These are phyloP conservation scores for Ameiurus melas DNA, from an alignment of 2,113 vertebrate species.

Conservation along the genomic window DNA sequence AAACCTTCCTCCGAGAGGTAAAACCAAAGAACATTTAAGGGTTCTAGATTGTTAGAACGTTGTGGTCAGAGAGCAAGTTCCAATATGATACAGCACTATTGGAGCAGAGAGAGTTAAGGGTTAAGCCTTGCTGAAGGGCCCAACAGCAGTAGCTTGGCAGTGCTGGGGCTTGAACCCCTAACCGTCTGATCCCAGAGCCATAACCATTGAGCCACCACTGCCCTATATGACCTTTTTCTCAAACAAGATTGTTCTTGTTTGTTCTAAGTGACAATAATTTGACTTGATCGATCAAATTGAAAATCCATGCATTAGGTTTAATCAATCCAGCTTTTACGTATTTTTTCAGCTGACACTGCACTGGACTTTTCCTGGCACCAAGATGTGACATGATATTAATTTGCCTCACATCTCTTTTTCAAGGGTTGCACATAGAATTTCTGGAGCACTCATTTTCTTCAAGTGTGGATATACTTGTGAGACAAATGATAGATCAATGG, in stretches of 20 bases:
- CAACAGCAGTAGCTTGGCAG: background rate
- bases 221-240: too few species aligned
- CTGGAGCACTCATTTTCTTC: background rate
- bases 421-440: background rate
- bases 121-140: background rate
- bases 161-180: too few species aligned
- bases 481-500: background rate
- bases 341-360: background rate
- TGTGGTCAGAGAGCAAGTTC: background rate
- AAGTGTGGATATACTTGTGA: background rate
- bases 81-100: background rate
- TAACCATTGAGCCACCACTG: background rate
- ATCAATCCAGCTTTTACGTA: background rate
- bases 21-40: background rate
- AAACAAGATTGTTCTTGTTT: background rate
- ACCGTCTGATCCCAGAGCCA: background rate
- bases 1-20: background rate
- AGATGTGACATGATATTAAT: background rate
- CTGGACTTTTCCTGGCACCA: background rate
- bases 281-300: background rate
- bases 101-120: background rate
- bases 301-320: background rate
- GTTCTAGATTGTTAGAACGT: background rate
- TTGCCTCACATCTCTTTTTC: background rate
- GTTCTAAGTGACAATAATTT: background rate